These are phyloP conservation scores for Halocynthia aurantium DNA, from an alignment of 23 tunicate genomes.

Conservation along the genomic window DNA sequence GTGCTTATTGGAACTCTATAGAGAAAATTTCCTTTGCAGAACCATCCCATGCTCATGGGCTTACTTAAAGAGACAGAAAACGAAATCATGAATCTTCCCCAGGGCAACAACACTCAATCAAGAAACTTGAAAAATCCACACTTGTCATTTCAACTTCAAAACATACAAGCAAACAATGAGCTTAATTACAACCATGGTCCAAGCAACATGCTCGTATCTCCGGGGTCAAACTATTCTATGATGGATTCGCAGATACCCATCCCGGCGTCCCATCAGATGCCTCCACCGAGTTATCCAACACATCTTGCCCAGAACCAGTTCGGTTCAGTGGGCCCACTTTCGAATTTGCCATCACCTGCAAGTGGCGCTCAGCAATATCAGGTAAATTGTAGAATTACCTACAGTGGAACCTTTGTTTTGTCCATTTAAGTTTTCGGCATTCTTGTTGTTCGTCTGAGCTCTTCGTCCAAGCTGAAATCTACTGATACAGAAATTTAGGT, in stretches of 20 bases:
- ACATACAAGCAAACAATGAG: not conserved
- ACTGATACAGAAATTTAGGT: no score
- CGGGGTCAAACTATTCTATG: not conserved
- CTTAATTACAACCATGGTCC: not conserved
- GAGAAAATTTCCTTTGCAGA: constrained; percentile 19
- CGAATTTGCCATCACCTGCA: constrained; percentile 7
- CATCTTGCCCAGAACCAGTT: not conserved
- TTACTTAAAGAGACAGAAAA: constrained; percentile 32
- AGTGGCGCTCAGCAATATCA: not conserved
- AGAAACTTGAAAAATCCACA: not conserved
- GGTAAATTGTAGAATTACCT: not conserved
- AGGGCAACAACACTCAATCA: constrained; percentile 5
- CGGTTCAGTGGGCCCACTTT: not conserved
- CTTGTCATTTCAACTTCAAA: not conserved
- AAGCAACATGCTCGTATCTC: not conserved
- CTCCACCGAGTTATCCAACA: constrained; percentile 23
- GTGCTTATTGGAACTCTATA: not conserved
- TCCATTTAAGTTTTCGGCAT: no score
- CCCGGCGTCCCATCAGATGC: constrained; percentile 11
- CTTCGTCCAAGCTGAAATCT: not conserved
- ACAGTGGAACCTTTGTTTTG: not conserved
- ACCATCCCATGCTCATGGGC: constrained; percentile 71
- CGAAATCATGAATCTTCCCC: constrained; percentile 3
- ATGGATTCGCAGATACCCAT: constrained; percentile 4
- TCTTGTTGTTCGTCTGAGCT: not conserved